Base-by-base conservation (phyloP, 2,797 vertebrate species). In the Tolypeutes matacus region DNA sequence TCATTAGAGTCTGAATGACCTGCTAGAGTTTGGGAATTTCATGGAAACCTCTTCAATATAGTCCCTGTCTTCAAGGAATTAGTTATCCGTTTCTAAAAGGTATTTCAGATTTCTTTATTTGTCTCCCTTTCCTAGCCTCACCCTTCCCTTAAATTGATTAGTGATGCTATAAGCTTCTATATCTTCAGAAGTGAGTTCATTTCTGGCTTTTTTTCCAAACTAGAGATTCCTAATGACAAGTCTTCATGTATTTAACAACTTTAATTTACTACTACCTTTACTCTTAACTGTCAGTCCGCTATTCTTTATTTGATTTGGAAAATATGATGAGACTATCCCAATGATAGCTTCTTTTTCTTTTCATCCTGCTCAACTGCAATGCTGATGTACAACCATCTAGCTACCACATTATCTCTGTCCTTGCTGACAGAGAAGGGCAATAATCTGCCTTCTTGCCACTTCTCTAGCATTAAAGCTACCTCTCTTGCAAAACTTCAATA, bases 301-400 rank as follows among this genome's bases (percentile, higher is more conserved):
- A 34, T 64, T 81, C 31, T 85, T 10, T 88, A 69, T 89, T 78
- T 76, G 39, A 78, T 46, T 94, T 87, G 25, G n/a, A 92, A 87
- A 49, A 13, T 53, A 76, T 25, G 58, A 65, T 46, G 42, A 39
- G 56, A 53, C 65, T 25, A 65, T 86, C 65, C 7, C 65, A 80
- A n/a, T 29, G 29, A 60, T 2, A 27, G 2, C 15, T 76, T 67
- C 36, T 13, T 65, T 90, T 91, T 89, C 86, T 89, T 65, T 70
- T 31, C 21, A 46, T 14, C 12, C 2, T 11, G 8, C 27, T 70
- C 25, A 25, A 49, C 25, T 11, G 8, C 14, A 17, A 5, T 23
- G 36, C 11, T 64, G 42, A 23, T 2, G 29, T 29, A 15, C 39
- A 56, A 18, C 13, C 36, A 7, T 15, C 15, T 13, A 15, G 7